Evolutionary conservation across 2,888 invertebrate species (phyloP), one percentile per base, ranked within the genome.

Genomic region (Agrotis segetum): DNA sequence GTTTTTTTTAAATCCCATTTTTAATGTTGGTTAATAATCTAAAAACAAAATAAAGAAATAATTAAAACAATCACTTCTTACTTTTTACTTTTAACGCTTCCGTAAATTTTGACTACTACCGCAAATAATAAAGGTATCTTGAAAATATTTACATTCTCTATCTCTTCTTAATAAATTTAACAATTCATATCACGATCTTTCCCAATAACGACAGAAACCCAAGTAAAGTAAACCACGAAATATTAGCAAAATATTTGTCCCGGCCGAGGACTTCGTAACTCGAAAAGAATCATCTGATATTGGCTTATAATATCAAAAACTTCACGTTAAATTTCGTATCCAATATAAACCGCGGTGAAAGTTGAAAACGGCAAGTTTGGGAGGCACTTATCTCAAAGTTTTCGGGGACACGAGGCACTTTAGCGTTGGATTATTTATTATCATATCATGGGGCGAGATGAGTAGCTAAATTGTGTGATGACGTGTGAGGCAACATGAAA

Each of bases 321-420:
- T 91, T 91, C 85, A 85, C 88, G 87, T 87, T 89, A 88, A 90
- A 91, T 91, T 91, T 90, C 88, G 88, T 91, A 92, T 90, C 91
- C 89, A 92, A 91, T 91, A 91, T 91, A 92, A 92, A 91, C 87
- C 88, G 90, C 80, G 87, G 87, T 84, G 83, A 84, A 89, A 89
- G 86, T 88, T 85, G 79, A 84, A 82, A 82, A 85, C 83, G 79
- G 78, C 84, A 85, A 89, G 86, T 87, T 87, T 65, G 77, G 78
- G 81, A 77, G 85, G 83, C 88, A 88, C 88, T 91, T 90, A 88
- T 87, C 88, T 85, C 73, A 68, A 81, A 92, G 90, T 85, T 90
- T 91, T 78, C 82, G 88, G 84, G 84, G 85, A 87, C 85, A 79
- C 81, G 85, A 86, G 79, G 85, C 86, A 87, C 86, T 88, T 88